These are phyloP conservation scores for Drosophila oshimai DNA, from an alignment of 1,140 invertebrate genomes.

Conservation along the genomic window DNA sequence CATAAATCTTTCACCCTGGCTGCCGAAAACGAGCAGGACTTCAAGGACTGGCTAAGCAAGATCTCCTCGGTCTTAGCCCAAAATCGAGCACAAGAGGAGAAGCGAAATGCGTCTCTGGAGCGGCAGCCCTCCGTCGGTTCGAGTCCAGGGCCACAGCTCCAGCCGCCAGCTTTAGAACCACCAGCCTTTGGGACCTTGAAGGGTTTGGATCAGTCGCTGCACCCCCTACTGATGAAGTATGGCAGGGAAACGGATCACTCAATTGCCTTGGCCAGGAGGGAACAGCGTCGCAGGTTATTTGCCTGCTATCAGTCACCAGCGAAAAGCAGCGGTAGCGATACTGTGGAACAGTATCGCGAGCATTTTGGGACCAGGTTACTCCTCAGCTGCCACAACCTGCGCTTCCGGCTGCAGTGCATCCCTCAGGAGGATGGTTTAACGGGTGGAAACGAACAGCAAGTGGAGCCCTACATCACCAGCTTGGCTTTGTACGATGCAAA, in stretches of 20 bases:
- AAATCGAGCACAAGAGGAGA: conserved; percentile 89
- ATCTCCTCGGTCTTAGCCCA: conserved; percentile 89
- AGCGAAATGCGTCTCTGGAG: conserved; percentile 86
- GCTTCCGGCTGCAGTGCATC: conserved; percentile 86
- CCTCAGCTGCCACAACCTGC: conserved; percentile 91
- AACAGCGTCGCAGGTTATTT: conserved; percentile 89
- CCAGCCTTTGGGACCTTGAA: conserved; percentile 89
- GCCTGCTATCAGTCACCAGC: conserved; percentile 73
- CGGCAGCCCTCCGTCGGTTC: conserved; percentile 85
- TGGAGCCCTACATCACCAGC: conserved; percentile 95
- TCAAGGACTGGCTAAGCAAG: conserved; percentile 92
- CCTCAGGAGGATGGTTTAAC: conserved; percentile 86
- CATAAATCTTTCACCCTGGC: conserved; percentile 92
- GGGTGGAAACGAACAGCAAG: conserved; percentile 88
- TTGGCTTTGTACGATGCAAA: conserved; percentile 94
- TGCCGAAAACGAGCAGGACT: conserved; percentile 92
- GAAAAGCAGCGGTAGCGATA: conserved; percentile 57
- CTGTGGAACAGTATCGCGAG: conserved; percentile 88
- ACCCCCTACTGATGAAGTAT: conserved; percentile 92
- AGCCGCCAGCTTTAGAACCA: conserved; percentile 63
- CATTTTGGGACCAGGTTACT: conserved; percentile 93
- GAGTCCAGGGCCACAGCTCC: conserved; percentile 22
- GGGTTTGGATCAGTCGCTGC: conserved; percentile 94
- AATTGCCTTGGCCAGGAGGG: conserved; percentile 90
- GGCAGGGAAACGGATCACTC: conserved; percentile 94